A percentile compares a stretch with the other conserved stretches of the same genome.
phyloP scores from a whole-genome alignment of 1,140 invertebrate species.

The Papilio dardanus region DNA sequence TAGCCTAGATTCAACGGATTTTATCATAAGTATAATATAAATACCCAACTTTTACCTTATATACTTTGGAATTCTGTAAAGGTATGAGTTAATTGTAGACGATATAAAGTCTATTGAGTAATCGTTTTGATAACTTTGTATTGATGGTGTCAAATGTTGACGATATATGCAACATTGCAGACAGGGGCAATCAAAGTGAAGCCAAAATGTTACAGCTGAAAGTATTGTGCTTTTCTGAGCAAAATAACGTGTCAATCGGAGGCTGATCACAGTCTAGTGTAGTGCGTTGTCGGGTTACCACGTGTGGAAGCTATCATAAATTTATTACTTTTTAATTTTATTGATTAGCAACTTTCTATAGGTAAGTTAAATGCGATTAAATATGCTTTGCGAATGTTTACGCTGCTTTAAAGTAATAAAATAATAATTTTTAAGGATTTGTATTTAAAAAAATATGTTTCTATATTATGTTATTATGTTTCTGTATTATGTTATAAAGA shows the following conservation, averaged over 20 bases:
- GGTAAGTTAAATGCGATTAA: slow-evolving; percentile 15
- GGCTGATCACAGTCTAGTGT: neutral
- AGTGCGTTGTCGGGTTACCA: neutral
- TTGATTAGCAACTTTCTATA: neutral
- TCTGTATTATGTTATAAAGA: no score
- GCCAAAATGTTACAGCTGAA: slow-evolving; percentile 8
- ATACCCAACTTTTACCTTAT: no score
- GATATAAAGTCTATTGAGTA: neutral
- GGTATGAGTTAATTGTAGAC: no score
- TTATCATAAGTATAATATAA: no score
- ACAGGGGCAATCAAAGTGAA: neutral
- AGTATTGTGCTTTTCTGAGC: slow-evolving; percentile 10
- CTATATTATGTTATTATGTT: no score
- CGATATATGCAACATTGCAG: slow-evolving; percentile 7
- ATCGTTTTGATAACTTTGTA: neutral
- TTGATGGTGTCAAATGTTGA: neutral
- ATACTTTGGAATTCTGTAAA: no score
- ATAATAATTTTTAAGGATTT: no score
- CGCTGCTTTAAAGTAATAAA: no score
- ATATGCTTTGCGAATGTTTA: no score
- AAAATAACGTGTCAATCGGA: neutral
- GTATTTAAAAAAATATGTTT: no score
- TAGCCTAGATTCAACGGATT: no score
- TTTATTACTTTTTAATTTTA: neutral
- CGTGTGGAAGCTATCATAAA: neutral